Percentiles rank a stretch among this genome's conserved stretches.
phyloP scores from a whole-genome alignment of 1,140 invertebrate species.

The Epicauta chinensis region DNA sequence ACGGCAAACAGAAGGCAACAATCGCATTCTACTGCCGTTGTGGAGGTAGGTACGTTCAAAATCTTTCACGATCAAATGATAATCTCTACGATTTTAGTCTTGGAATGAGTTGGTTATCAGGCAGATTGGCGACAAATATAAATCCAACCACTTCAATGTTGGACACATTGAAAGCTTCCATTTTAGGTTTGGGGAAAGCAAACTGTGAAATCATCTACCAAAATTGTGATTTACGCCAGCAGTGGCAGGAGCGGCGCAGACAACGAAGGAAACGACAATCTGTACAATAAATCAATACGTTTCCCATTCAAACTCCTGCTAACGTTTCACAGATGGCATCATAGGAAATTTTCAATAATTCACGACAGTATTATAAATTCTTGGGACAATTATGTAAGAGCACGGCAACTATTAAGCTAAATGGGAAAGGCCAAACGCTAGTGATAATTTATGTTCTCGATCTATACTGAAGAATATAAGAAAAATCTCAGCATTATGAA shows the following conservation, averaged over 20 bases:
- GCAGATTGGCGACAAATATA: conserved; percentile 39
- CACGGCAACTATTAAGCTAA: too few relatives aligned
- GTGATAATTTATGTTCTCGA: too few relatives aligned
- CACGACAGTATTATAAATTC: too few relatives aligned
- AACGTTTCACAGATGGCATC: too few relatives aligned
- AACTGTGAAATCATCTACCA: conserved; percentile 47
- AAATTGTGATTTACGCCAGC: conserved; percentile 33
- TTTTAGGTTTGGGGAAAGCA: conserved; percentile 56
- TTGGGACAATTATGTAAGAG: too few relatives aligned
- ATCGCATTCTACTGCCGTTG: conserved; percentile 58
- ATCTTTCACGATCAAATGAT: background rate
- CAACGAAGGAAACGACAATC: conserved; percentile 16
- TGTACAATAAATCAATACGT: background rate
- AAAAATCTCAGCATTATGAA: too few relatives aligned
- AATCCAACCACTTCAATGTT: conserved; percentile 40
- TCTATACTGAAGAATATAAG: too few relatives aligned
- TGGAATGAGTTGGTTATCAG: conserved; percentile 54
- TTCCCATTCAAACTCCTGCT: too few relatives aligned
- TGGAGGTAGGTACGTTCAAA: conserved; percentile 54
- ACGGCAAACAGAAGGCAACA: conserved; percentile 44
- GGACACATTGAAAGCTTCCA: conserved; percentile 51
- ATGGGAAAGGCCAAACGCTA: too few relatives aligned
- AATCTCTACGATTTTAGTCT: conserved; percentile 43
- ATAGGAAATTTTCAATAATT: too few relatives aligned
- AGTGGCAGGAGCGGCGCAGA: conserved; percentile 14